Conservation (phyloP, 2,888 invertebrate species). For the Acrocyrtus sp. region DNA sequence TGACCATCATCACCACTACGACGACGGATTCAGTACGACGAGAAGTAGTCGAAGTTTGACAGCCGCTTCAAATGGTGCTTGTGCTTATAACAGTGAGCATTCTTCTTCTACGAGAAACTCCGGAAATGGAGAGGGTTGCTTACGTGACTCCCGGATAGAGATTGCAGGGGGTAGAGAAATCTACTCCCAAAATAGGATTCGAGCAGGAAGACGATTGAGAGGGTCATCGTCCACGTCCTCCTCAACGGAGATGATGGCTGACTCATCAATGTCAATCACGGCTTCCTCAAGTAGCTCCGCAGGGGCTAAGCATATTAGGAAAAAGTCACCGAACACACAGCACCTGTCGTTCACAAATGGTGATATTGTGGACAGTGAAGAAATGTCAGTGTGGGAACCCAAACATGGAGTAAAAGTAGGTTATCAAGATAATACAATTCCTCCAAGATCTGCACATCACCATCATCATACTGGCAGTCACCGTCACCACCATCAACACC, state of each 20-base stretch:
- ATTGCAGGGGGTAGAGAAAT: slow-evolving; percentile 86
- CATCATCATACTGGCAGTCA: slow-evolving; percentile 34
- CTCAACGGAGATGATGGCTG: slow-evolving; percentile 50
- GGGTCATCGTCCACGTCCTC: slow-evolving; percentile 51
- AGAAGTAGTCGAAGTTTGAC: slow-evolving; percentile 45
- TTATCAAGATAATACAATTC: slow-evolving; percentile 30
- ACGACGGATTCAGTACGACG: slow-evolving; percentile 38
- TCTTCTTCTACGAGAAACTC: slow-evolving; percentile 12
- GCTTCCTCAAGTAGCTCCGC: slow-evolving; percentile 41
- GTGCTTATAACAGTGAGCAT: slow-evolving; percentile 40
- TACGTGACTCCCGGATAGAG: slow-evolving; percentile 69
- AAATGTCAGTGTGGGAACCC: slow-evolving; percentile 40
- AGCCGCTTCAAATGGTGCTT: slow-evolving; percentile 53
- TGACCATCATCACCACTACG: slow-evolving; percentile 48
- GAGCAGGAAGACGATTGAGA: slow-evolving; percentile 72
- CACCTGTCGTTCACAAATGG: slow-evolving; percentile 37
- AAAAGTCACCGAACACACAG: slow-evolving; percentile 53
- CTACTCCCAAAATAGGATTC: slow-evolving; percentile 83
- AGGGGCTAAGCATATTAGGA: slow-evolving; percentile 37
- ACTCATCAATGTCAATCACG: slow-evolving; percentile 40
- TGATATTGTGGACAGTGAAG: slow-evolving; percentile 24
- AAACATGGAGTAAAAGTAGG: slow-evolving; percentile 27
- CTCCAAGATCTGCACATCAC: background rate
- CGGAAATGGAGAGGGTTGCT: slow-evolving; percentile 46
- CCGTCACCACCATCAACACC: slow-evolving; percentile 45